Base-by-base conservation (phyloP, 2,113 vertebrate genomes). In the Neogale vison region DNA sequence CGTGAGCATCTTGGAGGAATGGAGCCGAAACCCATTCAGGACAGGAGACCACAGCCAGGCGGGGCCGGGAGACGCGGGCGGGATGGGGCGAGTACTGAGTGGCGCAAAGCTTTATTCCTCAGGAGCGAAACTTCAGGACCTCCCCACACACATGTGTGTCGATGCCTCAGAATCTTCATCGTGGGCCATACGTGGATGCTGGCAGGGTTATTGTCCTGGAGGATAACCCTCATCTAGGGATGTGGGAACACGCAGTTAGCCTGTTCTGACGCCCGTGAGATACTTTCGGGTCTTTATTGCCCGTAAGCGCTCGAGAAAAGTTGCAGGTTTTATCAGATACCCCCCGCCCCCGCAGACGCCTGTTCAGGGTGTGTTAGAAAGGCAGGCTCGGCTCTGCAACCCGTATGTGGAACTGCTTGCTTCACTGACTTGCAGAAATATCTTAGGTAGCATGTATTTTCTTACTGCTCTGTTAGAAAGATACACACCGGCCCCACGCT, bases 371-470 rank as follows among this genome's bases (percentile, higher is more conserved):
- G 97, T 96, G 97, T 83, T 97, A 97, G 98, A 97, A 97, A 98
- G 98, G 96, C 98, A 97, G 98, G 95, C 97, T 98, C 96, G 52
- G 55, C 97, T 93, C 93, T 57, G 97, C 95, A 98, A 97, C 95
- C 98, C 98, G 98, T 97, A 98, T 97, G 98, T 91, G 72, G 96
- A 97, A 34, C 15, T 74, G 97, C 94, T 97, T 97, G 98, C 98
- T 97, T 95, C 98, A 39, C 39, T 86, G 97, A 55, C 96, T 98
- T 63, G 72, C 97, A 97, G 98, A 97, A 98, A 98, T 97, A 98
- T 91, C 98, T 98, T 98, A 98, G 98, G 98, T 96, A 98, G 98
- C 98, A n/a, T 96, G 96, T 89, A 97, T 98, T 98, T 98, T 97
- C 97, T 97, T 93, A 97, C 95, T 4, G 80, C 93, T 96, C 96